These are phyloP conservation scores for Eilema sororculum DNA, from an alignment of 2,888 invertebrate species.

Conservation along the genomic window DNA sequence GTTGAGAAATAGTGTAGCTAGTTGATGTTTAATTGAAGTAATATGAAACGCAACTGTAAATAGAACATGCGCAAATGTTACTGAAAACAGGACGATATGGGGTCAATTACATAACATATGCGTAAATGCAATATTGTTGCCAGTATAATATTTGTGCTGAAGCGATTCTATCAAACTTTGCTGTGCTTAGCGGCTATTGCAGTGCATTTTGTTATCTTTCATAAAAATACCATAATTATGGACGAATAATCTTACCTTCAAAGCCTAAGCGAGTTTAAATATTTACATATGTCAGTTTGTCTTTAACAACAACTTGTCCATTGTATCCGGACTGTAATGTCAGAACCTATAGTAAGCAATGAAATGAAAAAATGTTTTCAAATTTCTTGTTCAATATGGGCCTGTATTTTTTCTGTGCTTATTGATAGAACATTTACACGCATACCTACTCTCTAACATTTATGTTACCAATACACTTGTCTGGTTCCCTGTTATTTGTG, in stretches of 20 bases:
- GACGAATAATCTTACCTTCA: background rate
- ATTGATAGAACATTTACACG: background rate
- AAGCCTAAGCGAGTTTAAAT: background rate
- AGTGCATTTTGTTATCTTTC: background rate
- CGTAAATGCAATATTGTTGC: constrained; percentile 29
- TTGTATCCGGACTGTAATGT: background rate
- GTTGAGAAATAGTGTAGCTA: background rate
- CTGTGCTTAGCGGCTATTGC: constrained; percentile 35
- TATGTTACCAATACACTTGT: constrained; percentile 11
- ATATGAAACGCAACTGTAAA: background rate
- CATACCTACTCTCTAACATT: constrained; percentile 6
- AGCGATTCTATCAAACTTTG: constrained; percentile 29
- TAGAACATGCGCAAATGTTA: background rate
- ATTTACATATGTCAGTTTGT: background rate
- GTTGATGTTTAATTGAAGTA: background rate
- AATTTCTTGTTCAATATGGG: background rate
- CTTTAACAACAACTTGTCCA: background rate
- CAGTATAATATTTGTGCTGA: constrained; percentile 33
- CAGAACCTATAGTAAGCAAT: background rate
- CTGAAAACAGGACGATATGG: background rate
- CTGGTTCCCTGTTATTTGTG: constrained; percentile 8
- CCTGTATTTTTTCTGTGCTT: background rate
- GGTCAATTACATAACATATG: constrained; percentile 20
- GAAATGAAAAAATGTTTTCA: background rate
- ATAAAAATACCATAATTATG: background rate